Base-by-base conservation (phyloP, 2,113 vertebrate genomes). In the Tychaedon coryphoeus region DNA sequence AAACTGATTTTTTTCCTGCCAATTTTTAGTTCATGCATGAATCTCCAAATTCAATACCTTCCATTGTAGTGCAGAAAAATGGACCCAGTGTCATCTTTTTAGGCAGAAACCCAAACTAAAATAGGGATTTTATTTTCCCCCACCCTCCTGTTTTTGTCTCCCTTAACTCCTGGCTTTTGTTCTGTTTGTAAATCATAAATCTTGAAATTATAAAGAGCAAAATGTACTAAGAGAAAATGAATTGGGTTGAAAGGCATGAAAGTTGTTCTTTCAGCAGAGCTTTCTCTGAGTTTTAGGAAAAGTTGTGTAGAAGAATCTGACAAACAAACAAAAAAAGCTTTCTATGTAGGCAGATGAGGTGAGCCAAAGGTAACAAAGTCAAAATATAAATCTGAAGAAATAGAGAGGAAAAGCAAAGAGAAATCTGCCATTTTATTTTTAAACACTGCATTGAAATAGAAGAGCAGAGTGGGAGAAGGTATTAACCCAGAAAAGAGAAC, bases 381-480 rank as follows among this genome's bases (percentile, higher is more conserved):
- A 92, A 89, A 88, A 90, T 48, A 92, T 36, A 94, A 62, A 93
- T 75, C 70, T 72, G 90, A 87, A 87, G 61, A 71, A 74, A 22
- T 1, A 65, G 78, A 93, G 83, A 90, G 73, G 67, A 88, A 77
- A 96, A 80, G 95, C 82, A 94, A 79, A 89, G 42, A 90, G 78
- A 96, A 94, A 93, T 77, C 94, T 97, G 95, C 67, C 79, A 81
- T 94, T 90, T 96, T 97, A 97, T 97, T 96, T 97, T 95, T 96
- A 94, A 96, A 67, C 79, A 17, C 65, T 23, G 8, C 51, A 4
- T 86, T 89, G 75, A 94, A 96, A 94, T 81, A 95, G 95, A 92
- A 66, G 81, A 93, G 91, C 72, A 50, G 95, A 97, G 94, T 97
- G 92, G 96, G 94, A 95, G 94, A 96, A 96, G 81, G 90, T 95